A percentile compares a stretch with the other conserved stretches of the same genome.
These are phyloP conservation scores for Cotesia chilonis DNA, from an alignment of 1,140 invertebrate genomes.

Conservation along the genomic window DNA sequence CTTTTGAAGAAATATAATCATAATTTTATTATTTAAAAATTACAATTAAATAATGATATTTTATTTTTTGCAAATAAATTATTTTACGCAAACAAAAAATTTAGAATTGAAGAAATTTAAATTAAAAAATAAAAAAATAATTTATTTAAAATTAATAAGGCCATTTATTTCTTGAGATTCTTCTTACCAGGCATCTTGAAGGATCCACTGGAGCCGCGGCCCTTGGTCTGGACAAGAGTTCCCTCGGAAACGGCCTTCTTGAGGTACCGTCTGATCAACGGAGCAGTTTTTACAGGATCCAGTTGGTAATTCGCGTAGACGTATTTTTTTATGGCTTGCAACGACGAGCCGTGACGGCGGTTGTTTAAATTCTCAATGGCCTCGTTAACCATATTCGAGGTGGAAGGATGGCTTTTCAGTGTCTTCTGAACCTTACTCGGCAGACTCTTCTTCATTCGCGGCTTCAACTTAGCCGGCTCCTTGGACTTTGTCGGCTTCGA, in stretches of 20 bases:
- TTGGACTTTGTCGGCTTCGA: no score
- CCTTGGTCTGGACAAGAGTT: neutral
- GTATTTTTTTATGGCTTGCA: constrained; percentile 11
- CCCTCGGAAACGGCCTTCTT: neutral
- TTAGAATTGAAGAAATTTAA: no score
- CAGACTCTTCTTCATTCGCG: neutral
- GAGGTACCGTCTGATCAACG: neutral
- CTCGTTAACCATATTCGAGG: neutral
- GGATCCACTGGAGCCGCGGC: neutral
- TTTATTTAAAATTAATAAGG: no score
- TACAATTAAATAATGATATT: no score
- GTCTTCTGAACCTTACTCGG: neutral
- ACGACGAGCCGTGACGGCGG: neutral
- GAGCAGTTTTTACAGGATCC: neutral
- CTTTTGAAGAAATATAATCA: no score
- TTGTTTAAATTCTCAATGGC: neutral
- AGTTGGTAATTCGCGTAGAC: neutral
- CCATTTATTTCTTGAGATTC: no score
- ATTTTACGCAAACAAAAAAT: no score
- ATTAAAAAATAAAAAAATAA: no score
- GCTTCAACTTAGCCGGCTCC: no score
- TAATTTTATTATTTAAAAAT: no score
- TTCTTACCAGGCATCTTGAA: neutral
- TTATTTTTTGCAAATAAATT: no score
- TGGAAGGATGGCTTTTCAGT: neutral